These are phyloP conservation scores for Rhea americana DNA, from an alignment of 2,113 vertebrate genomes.

Conservation along the genomic window DNA sequence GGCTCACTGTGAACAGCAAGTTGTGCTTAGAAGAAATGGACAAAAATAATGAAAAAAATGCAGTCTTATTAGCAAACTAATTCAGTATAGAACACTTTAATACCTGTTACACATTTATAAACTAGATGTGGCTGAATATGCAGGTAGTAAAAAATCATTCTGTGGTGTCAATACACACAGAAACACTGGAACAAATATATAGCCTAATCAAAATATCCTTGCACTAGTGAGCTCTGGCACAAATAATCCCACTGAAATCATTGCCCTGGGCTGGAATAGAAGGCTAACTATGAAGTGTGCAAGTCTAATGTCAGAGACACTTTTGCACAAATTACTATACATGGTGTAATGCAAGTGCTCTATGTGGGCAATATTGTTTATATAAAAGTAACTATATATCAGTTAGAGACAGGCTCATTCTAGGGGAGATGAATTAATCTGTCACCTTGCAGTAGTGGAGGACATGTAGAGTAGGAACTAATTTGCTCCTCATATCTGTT, in stretches of 20 bases:
- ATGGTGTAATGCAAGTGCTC: neutral
- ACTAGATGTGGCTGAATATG: neutral
- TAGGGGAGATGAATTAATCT: neutral
- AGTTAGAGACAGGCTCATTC: neutral
- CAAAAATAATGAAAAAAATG: neutral
- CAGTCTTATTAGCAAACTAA: neutral
- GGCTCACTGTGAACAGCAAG: neutral
- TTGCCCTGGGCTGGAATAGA: neutral
- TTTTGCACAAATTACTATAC: neutral
- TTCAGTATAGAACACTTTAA: neutral
- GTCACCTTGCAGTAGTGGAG: neutral
- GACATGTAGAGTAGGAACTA: neutral
- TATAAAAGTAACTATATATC: neutral
- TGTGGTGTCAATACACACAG: neutral
- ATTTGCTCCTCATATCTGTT: neutral
- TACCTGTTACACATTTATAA: neutral
- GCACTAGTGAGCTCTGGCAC: neutral
- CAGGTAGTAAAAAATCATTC: neutral
- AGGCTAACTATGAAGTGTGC: neutral
- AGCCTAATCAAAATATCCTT: neutral
- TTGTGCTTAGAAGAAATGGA: neutral
- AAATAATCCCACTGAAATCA: slow-evolving; percentile 10
- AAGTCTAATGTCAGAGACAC: neutral
- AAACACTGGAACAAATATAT: neutral
- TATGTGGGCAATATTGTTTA: neutral